A percentile compares a stretch with the other conserved stretches of the same genome.
phyloP scores from a whole-genome alignment of 2,888 invertebrate genomes.

The Lobophora halterata region DNA sequence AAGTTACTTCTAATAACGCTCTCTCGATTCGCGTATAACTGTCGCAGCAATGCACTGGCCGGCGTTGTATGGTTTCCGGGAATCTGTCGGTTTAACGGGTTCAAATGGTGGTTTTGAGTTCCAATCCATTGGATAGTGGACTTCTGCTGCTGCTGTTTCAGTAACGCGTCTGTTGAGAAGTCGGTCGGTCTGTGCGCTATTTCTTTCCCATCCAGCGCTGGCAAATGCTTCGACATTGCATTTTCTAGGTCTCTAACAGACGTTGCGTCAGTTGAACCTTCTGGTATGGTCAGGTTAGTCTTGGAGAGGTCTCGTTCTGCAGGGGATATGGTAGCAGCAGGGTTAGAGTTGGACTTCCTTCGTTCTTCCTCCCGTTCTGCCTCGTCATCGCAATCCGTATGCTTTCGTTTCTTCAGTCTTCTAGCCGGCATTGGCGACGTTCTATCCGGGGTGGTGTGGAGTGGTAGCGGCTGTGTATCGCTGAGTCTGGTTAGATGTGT shows the following conservation, averaged over 20 bases:
- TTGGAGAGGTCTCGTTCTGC: constrained; percentile 69
- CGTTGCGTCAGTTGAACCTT: constrained; percentile 70
- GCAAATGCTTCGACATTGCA: constrained; percentile 97
- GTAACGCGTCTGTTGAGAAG: constrained; percentile 91
- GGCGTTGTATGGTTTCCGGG: constrained; percentile 83
- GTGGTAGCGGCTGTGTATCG: constrained; percentile 65
- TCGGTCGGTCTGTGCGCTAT: constrained; percentile 88
- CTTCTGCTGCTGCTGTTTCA: constrained; percentile 89
- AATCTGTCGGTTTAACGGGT: constrained; percentile 82
- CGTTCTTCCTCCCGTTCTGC: constrained; percentile 67
- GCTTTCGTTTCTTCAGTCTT: constrained; percentile 80
- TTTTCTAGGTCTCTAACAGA: constrained; percentile 96
- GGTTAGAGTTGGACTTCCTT: constrained; percentile 68
- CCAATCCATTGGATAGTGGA: constrained; percentile 97
- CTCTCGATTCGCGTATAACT: constrained; percentile 95
- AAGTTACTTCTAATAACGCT: constrained; percentile 96
- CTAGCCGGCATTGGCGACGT: constrained; percentile 82
- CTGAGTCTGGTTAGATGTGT: constrained; percentile 70
- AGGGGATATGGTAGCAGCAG: constrained; percentile 63
- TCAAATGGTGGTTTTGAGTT: constrained; percentile 85
- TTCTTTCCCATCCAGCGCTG: constrained; percentile 79
- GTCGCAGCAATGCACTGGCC: constrained; percentile 93
- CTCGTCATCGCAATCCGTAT: constrained; percentile 70
- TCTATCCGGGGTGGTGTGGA: constrained; percentile 68
- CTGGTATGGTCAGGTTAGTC: constrained; percentile 63